Evolutionary conservation across 1,140 invertebrate genomes (phyloP), one percentile per base, ranked within the genome.

Genomic region (Ceratina australensis): DNA sequence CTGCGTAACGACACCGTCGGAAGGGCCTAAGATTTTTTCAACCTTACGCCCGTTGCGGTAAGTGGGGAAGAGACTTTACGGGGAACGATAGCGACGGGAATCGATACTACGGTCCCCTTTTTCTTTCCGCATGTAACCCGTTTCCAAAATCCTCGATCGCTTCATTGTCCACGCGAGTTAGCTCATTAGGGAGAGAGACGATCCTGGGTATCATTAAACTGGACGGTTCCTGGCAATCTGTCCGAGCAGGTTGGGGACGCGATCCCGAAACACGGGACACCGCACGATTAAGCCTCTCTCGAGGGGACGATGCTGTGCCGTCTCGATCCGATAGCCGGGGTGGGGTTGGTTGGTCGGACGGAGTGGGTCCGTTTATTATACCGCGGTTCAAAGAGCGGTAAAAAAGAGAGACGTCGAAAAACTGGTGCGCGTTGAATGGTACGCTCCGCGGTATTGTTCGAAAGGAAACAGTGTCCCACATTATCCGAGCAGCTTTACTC

Each of bases 361-460:
- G n/a, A 20, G 20, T 10, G 1, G 15, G 20, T 22, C 22, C 42
- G 42, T 10, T 65, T 49, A 65, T 65, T 49, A 49, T 49, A 49
- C 20, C 33, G 20, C 16, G 63, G 63, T 65, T 65, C 63, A 49
- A 65, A 18, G 22, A 65, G 42, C 20, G 22, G 20, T n/a, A 28
- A 18, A 26, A 16, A 33, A 24, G 42, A 68, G 26, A 28, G 66
- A 71, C 54, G 47, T 47, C 15, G n/a, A 63, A 50, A 73, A 73
- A 73, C 57, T 33, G 59, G 60, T 47, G 18, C 71, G 60, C 60
- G 71, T 24, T 73, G 56, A 73, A 73, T 73, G 47, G 56, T 24
- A 54, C 42, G 63, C 4, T 15, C 33, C 33, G 47, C 16, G 18
- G 47, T 24, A 52, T 68, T 68, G 66, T 68, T 54, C 66, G 50